phyloP scores from a whole-genome alignment of 1,140 invertebrate species.

The Diorhabda carinulata region DNA sequence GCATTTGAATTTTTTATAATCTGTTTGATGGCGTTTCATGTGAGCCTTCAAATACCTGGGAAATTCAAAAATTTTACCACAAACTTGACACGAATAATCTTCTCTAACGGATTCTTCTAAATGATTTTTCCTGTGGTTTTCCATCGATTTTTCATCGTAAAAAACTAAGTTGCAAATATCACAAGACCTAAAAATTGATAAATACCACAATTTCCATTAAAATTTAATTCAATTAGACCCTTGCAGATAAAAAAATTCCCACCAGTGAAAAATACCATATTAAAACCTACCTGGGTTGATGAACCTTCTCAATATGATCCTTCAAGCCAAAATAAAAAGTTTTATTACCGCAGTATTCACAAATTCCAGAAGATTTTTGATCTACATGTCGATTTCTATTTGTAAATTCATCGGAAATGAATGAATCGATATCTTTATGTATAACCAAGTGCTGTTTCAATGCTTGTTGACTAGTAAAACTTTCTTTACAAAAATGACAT shows the following conservation, averaged over 20 bases:
- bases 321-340: conserved; percentile 23
- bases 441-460: conserved; percentile 18
- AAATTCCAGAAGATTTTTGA: conserved; percentile 16
- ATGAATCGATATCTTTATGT: conserved; percentile 16
- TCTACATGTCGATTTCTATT: conserved; percentile 20
- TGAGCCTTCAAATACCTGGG: conserved; percentile 19
- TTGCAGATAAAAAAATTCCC: too few relatives aligned
- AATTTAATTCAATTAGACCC: too few relatives aligned
- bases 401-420: not conserved
- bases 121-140: conserved; percentile 21
- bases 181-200: conserved; percentile 7
- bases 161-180: conserved; percentile 22
- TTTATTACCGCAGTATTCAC: conserved; percentile 20
- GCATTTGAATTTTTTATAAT: conserved; percentile 23
- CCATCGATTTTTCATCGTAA: conserved; percentile 20
- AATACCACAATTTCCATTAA: not conserved
- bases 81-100: conserved; percentile 12
- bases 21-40: conserved; percentile 14
- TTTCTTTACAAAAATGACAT: conserved; percentile 17
- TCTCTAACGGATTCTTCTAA: conserved; percentile 11
- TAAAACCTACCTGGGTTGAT: conserved; percentile 12
- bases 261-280: too few relatives aligned
- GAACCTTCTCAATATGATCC: conserved; percentile 21
- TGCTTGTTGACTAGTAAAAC: conserved; percentile 19
- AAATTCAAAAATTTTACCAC: conserved; percentile 20